Percentiles rank a stretch among this genome's conserved stretches.
Evolutionary conservation across 2,888 invertebrate species (phyloP).

Genomic region (Lymantria monacha): DNA sequence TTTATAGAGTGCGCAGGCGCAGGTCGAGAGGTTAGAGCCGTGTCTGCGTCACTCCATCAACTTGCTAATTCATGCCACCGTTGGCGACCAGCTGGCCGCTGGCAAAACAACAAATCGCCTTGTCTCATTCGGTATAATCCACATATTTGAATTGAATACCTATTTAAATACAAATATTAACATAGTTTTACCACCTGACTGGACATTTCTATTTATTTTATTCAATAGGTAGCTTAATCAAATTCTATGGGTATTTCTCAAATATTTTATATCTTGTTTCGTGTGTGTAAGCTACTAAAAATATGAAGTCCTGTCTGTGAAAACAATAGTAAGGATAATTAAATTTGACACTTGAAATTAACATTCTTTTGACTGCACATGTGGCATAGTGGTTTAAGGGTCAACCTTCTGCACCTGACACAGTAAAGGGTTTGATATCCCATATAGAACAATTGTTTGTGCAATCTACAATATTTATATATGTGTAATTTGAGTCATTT

Average conservation of each 20-base stretch:
- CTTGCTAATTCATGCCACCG: constrained; percentile 47
- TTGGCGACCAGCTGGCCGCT: constrained; percentile 34
- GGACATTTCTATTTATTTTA: constrained; percentile 24
- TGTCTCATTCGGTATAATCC: constrained; percentile 24
- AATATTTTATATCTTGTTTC: background rate
- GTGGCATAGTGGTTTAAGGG: no score
- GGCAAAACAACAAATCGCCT: constrained; percentile 42
- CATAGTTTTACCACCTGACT: constrained; percentile 31
- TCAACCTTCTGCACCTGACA: no score
- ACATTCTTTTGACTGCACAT: no score
- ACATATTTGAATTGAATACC: constrained; percentile 31
- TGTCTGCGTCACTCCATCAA: constrained; percentile 43
- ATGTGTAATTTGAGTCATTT: no score
- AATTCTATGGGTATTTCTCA: constrained; percentile 8
- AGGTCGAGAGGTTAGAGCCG: constrained; percentile 47
- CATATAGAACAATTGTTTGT: no score
- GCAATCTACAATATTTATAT: no score
- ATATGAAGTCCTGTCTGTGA: no score
- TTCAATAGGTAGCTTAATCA: constrained; percentile 11
- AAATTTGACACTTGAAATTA: no score
- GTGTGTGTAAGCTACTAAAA: background rate
- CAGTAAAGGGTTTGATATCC: no score
- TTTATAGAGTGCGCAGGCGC: constrained; percentile 24
- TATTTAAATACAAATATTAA: constrained; percentile 16
- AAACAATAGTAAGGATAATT: no score